Conservation (phyloP, 2,113 vertebrate genomes). For the Pseudonaja textilis region DNA sequence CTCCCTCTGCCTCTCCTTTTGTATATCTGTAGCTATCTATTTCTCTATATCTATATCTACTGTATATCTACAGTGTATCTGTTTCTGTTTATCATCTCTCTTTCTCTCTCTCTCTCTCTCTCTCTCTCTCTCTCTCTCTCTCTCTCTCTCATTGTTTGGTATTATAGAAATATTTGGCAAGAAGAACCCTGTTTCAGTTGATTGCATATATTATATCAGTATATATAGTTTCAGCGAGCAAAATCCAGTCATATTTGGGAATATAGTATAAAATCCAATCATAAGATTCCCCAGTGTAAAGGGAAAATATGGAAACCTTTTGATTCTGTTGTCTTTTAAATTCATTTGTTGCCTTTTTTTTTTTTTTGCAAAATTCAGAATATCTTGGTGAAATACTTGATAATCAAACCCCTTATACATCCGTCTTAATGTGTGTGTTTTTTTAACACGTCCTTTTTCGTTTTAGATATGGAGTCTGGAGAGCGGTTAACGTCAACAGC, state of each 20-base stretch:
- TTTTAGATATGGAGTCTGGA: constrained; percentile 90
- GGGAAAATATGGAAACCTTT: neutral
- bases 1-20: neutral
- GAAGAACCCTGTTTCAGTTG: neutral
- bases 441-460: neutral
- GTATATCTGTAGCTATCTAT: too few relatives aligned
- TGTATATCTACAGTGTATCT: too few relatives aligned
- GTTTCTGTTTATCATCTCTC: neutral
- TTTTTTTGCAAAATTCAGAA: constrained; percentile 16
- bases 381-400: neutral
- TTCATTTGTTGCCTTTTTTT: neutral
- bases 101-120: neutral
- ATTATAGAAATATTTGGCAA: neutral
- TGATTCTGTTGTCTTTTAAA: neutral
- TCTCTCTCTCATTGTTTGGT: neutral
- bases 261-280: neutral
- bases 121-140: neutral
- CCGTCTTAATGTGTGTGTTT: constrained; percentile 5
- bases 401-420: neutral
- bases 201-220: neutral
- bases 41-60: too few relatives aligned
- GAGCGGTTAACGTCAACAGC: constrained; percentile 78
- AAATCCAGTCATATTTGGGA: neutral
- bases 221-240: neutral
- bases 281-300: neutral